phyloP scores from a whole-genome alignment of 2,113 vertebrate genomes.

The Calidris pugnax region DNA sequence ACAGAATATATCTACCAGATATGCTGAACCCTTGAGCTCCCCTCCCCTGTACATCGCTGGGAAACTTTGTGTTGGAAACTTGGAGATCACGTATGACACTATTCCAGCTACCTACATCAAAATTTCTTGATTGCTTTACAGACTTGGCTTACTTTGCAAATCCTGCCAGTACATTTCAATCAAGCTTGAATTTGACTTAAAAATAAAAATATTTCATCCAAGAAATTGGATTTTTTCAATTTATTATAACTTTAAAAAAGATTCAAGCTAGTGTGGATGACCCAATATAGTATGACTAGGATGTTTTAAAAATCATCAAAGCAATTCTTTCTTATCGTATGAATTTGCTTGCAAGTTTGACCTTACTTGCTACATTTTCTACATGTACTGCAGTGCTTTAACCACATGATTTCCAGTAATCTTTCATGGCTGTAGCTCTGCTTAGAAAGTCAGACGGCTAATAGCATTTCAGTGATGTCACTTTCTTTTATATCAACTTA shows the following conservation, averaged over 20 bases:
- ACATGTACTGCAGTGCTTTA: neutral
- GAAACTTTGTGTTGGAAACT: neutral
- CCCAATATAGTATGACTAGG: conserved; percentile 27
- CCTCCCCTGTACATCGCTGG: neutral
- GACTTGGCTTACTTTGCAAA: conserved; percentile 57
- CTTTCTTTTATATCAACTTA: neutral
- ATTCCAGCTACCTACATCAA: neutral
- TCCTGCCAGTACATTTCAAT: conserved; percentile 54
- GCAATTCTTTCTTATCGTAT: conserved; percentile 23
- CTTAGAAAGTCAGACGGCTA: conserved; percentile 21
- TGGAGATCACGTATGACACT: neutral
- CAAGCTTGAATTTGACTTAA: conserved; percentile 57
- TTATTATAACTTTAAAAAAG: conserved; percentile 54
- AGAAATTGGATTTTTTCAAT: conserved; percentile 68
- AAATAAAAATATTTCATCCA: conserved; percentile 72
- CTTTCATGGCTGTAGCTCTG: neutral
- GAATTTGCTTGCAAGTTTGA: conserved; percentile 53
- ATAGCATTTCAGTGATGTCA: neutral
- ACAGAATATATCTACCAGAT: neutral
- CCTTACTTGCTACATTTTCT: conserved; percentile 26
- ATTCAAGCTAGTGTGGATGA: conserved; percentile 37
- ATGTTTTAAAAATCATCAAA: conserved; percentile 56
- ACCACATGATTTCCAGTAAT: conserved; percentile 12
- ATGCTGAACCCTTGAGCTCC: neutral
- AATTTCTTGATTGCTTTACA: conserved; percentile 48